A percentile compares a stretch with the other conserved stretches of the same genome.
phyloP scores from a whole-genome alignment of 1,140 invertebrate species.

The Penaeus indicus region DNA sequence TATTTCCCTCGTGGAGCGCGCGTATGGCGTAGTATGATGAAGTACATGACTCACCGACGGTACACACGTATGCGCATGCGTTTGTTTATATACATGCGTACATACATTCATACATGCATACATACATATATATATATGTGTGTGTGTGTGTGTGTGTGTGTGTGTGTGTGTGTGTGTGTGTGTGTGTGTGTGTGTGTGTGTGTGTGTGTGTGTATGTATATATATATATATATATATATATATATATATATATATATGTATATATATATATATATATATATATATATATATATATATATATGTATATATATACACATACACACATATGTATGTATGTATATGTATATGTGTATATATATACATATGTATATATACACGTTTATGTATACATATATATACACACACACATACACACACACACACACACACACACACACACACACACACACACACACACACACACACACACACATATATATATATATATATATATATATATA shows the following conservation, averaged over 20 bases:
- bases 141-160: no score
- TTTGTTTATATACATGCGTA: neutral
- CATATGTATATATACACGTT: constrained; percentile 24
- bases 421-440: neutral
- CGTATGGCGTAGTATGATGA: no score
- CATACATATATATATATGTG: constrained; percentile 1
- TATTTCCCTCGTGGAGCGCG: no score
- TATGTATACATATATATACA: constrained; percentile 21
- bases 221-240: no score
- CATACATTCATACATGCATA: neutral
- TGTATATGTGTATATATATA: neutral
- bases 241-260: neutral
- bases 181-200: no score
- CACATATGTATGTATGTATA: neutral
- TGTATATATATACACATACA: neutral
- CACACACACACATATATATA: neutral
- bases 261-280: neutral
- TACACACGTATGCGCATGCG: neutral
- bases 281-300: neutral
- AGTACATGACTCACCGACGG: no score
- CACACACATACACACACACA: neutral
- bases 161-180: neutral
- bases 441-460: neutral
- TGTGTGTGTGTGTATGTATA: no score
- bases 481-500: neutral